Percentiles rank a stretch among this genome's conserved stretches.
Evolutionary conservation across 2,113 vertebrate genomes (phyloP).

Genomic region (Tiliqua scincoides): DNA sequence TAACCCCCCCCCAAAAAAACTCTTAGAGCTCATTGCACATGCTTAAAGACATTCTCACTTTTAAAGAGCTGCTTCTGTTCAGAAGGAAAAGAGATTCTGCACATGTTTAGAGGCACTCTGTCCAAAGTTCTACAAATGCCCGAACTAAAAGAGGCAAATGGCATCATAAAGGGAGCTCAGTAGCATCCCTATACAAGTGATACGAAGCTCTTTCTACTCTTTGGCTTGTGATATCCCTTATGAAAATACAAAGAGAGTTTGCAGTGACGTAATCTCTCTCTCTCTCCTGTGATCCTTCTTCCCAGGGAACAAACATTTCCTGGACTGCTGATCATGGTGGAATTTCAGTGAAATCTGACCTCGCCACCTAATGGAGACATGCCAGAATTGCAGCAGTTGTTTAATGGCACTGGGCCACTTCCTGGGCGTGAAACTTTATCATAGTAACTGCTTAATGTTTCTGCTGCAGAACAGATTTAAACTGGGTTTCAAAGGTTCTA

Average conservation of each 20-base stretch:
- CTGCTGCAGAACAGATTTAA: not conserved
- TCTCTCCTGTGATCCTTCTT: not conserved
- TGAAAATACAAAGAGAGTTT: not conserved
- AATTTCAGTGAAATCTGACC: not conserved
- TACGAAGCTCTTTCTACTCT: not conserved
- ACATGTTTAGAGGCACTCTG: not conserved
- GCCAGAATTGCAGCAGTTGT: not conserved
- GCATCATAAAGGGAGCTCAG: not conserved
- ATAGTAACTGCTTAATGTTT: not conserved
- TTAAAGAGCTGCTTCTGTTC: no score
- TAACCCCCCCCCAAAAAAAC: not conserved
- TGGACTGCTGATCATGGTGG: not conserved
- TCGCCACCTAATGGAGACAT: constrained; percentile 4
- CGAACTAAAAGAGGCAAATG: not conserved
- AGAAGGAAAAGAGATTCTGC: not conserved
- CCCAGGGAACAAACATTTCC: not conserved
- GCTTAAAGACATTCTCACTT: not conserved
- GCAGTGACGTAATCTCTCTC: not conserved
- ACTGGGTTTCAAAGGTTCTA: not conserved
- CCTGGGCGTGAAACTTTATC: not conserved
- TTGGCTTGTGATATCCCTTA: no score
- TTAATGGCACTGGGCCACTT: not conserved
- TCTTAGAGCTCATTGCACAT: not conserved
- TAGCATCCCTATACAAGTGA: not conserved
- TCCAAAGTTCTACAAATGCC: not conserved